Percentiles rank a stretch among this genome's conserved stretches.
These are phyloP conservation scores for Panthera tigris DNA, from an alignment of 2,113 vertebrate species.

Conservation along the genomic window DNA sequence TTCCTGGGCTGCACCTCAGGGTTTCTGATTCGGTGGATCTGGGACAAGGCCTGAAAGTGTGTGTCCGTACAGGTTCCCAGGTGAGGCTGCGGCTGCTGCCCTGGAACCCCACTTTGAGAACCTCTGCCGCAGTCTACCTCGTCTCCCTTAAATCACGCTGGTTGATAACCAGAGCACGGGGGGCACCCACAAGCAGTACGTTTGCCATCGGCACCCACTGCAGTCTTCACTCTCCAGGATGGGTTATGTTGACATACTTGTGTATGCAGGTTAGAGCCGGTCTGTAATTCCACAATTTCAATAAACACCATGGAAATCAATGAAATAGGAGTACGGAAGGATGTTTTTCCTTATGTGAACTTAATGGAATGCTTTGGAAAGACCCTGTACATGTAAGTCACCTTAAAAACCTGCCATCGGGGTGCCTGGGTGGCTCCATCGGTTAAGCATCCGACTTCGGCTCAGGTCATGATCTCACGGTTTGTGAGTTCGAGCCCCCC, in stretches of 20 bases:
- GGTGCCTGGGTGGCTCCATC: too few species aligned
- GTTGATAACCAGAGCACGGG: background rate
- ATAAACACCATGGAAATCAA: background rate
- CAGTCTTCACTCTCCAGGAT: background rate
- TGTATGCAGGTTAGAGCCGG: background rate
- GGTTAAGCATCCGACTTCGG: too few species aligned
- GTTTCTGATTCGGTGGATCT: background rate
- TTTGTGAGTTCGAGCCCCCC: too few species aligned
- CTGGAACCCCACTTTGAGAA: background rate
- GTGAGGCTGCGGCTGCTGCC: background rate
- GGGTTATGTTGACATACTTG: background rate
- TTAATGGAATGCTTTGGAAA: background rate
- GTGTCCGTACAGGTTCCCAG: background rate
- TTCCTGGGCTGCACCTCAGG: background rate
- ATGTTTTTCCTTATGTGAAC: background rate
- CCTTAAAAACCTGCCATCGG: background rate
- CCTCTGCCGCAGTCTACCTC: too few species aligned
- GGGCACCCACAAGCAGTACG: background rate
- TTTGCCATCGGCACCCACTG: too few species aligned
- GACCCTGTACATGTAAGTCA: background rate
- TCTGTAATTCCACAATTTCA: background rate
- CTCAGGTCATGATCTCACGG: too few species aligned
- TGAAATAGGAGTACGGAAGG: background rate
- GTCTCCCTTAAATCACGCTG: background rate
- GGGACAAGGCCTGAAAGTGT: background rate